Evolutionary conservation across 2,888 invertebrate genomes (phyloP), one percentile per base, ranked within the genome.

Genomic region (Macrosoma leucophasiata): DNA sequence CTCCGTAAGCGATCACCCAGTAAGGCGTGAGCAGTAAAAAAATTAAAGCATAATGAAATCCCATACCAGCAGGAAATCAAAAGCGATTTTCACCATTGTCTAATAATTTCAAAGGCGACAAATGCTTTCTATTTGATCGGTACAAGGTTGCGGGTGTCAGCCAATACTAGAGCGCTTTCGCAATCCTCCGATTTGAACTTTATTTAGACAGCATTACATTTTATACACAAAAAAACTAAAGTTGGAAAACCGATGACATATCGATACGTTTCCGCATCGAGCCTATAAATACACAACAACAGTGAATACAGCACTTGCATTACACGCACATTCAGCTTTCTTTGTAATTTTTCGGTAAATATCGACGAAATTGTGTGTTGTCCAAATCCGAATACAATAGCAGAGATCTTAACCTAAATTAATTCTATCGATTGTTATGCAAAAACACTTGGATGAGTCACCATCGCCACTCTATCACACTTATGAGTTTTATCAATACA

Each of bases 371-470:
- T 64, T 70, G 62, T 67, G 60, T 63, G 69, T 65, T 66, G 65
- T 65, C 71, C 52, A 46, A 52, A 69, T 64, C 58, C 50, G 63
- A 67, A 75, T 67, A 74, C 70, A 76, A 73, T 67, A 71, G 62
- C 67, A 66, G 55, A 75, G 69, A 74, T 79, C 69, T 79, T 82
- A 82, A 84, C 82, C 84, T 82, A 79, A 77, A 81, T 82, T 72
- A 72, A 67, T 71, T 72, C 68, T 71, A 84, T 84, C 77, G 79
- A 84, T 84, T 84, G 77, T 81, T 81, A 78, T 77, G 79, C 81
- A 76, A 81, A 81, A 81, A 79, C 78, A 81, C 73, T 61, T 48
- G 47, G 36, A 67, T 75, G 71, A 73, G 58, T 75, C 71, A 75
- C 65, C 51, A 42, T 61, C 50, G 39, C 50, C 59, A 67, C 63